Evolutionary conservation across 2,888 invertebrate genomes (phyloP).

Genomic region (Drosophila borborema): DNA sequence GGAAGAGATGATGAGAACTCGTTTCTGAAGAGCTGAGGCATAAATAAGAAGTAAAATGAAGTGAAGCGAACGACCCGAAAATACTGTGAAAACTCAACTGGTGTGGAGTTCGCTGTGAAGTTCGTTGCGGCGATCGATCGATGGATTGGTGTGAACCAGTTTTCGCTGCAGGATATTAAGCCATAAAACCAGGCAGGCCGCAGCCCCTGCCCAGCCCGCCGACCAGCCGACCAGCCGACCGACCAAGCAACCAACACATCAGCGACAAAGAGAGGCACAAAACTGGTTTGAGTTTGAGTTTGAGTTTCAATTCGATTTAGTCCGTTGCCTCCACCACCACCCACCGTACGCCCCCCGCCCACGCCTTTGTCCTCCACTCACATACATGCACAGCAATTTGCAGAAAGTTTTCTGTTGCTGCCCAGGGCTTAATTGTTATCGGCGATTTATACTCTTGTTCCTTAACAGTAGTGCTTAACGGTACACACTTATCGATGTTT

Average conservation of each 20-base stretch:
- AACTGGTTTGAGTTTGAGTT: slow-evolving; percentile 59
- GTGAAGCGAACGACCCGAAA: slow-evolving; percentile 50
- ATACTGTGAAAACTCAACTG: slow-evolving; percentile 33
- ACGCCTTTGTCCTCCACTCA: background rate
- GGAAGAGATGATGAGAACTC: slow-evolving; percentile 30
- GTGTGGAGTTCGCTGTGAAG: slow-evolving; percentile 17
- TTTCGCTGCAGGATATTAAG: slow-evolving; percentile 75
- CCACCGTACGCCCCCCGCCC: background rate
- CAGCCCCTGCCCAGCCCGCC: background rate
- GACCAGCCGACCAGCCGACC: slow-evolving; percentile 3
- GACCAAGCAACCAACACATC: slow-evolving; percentile 10
- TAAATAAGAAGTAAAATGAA: slow-evolving; percentile 14
- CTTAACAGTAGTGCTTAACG: slow-evolving; percentile 63
- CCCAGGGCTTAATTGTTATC: slow-evolving; percentile 73
- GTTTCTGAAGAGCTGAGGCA: slow-evolving; percentile 41
- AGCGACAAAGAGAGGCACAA: slow-evolving; percentile 16
- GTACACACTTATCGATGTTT: slow-evolving; percentile 54
- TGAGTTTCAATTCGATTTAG: slow-evolving; percentile 34
- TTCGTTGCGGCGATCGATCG: slow-evolving; percentile 51
- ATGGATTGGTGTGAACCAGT: slow-evolving; percentile 67
- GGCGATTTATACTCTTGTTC: slow-evolving; percentile 52
- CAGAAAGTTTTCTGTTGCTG: slow-evolving; percentile 47
- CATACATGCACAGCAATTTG: slow-evolving; percentile 14
- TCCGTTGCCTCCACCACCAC: slow-evolving; percentile 4
- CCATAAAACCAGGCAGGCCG: slow-evolving; percentile 61